Evolutionary conservation across 2,888 invertebrate species (phyloP).

Genomic region (Neuroscelio doddi): DNA sequence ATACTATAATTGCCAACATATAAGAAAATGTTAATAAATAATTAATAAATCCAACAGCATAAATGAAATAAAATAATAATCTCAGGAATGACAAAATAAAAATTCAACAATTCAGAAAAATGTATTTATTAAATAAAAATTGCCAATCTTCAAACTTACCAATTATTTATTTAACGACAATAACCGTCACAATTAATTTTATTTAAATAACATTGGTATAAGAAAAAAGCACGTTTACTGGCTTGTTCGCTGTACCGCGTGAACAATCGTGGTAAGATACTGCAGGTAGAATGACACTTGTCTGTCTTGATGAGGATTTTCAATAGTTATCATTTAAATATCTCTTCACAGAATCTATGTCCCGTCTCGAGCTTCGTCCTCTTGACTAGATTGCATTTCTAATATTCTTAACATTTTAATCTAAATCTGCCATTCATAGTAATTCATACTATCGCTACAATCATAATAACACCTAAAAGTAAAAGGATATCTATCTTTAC

Average conservation of each 20-base stretch:
- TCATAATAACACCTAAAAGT: conserved; percentile 69
- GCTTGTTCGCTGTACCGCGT: conserved; percentile 14
- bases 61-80: too few relatives aligned
- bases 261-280: conserved; percentile 50
- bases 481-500: conserved; percentile 60
- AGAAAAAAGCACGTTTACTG: not conserved
- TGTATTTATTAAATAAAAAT: not conserved
- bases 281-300: conserved; percentile 54
- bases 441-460: conserved; percentile 60
- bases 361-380: conserved; percentile 49
- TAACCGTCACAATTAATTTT: too few relatives aligned
- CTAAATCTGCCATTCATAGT: conserved; percentile 52
- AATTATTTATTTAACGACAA: too few relatives aligned
- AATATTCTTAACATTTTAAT: conserved; percentile 61
- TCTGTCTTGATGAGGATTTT: conserved; percentile 51
- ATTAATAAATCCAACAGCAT: too few relatives aligned
- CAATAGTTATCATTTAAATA: conserved; percentile 28
- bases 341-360: conserved; percentile 28
- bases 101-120: not conserved
- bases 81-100: too few relatives aligned
- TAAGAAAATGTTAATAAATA: too few relatives aligned
- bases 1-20: too few relatives aligned
- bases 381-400: conserved; percentile 71
- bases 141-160: too few relatives aligned
- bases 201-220: too few relatives aligned